These are phyloP conservation scores for Synanthedon formicaeformis DNA, from an alignment of 2,888 invertebrate species.

Conservation along the genomic window DNA sequence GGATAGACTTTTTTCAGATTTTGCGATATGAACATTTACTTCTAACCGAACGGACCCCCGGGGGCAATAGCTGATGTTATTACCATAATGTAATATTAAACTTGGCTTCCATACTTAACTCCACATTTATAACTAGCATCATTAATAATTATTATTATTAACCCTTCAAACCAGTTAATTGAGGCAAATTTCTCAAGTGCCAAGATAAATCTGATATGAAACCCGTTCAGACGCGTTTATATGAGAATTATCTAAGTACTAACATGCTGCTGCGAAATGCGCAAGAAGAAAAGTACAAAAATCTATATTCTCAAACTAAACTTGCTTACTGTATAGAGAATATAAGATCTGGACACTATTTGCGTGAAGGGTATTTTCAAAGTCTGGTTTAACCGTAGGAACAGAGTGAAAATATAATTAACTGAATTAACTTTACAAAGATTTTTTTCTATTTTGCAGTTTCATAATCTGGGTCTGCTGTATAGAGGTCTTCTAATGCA, in stretches of 20 bases:
- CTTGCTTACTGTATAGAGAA: slow-evolving; percentile 8
- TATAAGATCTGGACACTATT: slow-evolving; percentile 10
- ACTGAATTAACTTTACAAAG: too few relatives aligned
- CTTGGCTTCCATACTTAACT: not conserved
- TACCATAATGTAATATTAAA: not conserved
- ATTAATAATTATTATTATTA: slow-evolving; percentile 10
- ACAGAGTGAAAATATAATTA: too few relatives aligned
- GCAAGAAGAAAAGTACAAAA: slow-evolving; percentile 8
- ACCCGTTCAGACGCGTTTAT: slow-evolving; percentile 15
- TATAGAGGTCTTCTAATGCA: too few relatives aligned
- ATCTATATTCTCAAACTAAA: slow-evolving; percentile 8
- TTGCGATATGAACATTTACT: too few relatives aligned
- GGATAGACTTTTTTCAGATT: too few relatives aligned
- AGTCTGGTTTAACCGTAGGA: too few relatives aligned
- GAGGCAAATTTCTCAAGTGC: slow-evolving; percentile 21
- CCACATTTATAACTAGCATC: not conserved
- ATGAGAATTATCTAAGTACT: slow-evolving; percentile 2
- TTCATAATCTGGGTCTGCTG: too few relatives aligned
- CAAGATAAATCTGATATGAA: slow-evolving; percentile 26
- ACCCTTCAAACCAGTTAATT: slow-evolving; percentile 22
- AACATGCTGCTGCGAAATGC: slow-evolving; percentile 8
- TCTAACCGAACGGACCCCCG: too few relatives aligned
- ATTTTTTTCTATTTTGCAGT: too few relatives aligned
- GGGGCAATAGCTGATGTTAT: too few relatives aligned
- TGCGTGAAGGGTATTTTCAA: slow-evolving; percentile 5